These are phyloP conservation scores for Apostichopus californicus DNA, from an alignment of 35 echinoderm and acorn worm genomes.

Conservation along the genomic window DNA sequence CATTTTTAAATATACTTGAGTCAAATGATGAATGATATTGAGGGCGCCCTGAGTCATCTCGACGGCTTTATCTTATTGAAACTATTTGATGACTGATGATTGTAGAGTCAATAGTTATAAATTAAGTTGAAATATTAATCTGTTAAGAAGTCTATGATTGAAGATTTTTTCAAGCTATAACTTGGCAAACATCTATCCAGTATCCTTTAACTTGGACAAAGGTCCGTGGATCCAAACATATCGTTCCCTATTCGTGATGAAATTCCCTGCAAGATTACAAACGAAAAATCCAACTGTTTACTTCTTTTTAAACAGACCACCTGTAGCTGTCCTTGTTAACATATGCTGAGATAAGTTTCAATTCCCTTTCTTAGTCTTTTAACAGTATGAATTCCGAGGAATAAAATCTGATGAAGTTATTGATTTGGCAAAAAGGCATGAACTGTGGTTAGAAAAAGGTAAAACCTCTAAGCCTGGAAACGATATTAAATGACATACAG, in stretches of 20 bases:
- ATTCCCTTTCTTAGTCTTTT: background rate
- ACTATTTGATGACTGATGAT: too few species aligned
- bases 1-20: too few species aligned
- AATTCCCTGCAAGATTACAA: background rate
- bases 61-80: too few species aligned
- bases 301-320: background rate
- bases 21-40: too few species aligned
- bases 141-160: too few species aligned
- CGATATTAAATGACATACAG: background rate
- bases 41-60: too few species aligned
- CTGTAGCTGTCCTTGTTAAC: conserved; percentile 23
- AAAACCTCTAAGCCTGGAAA: background rate
- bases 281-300: background rate
- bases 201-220: background rate
- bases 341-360: conserved; percentile 31
- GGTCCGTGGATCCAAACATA: background rate
- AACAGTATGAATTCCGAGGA: background rate
- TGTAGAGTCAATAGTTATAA: too few species aligned
- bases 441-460: background rate
- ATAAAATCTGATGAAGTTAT: background rate
- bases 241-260: background rate
- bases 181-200: too few species aligned
- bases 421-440: conserved; percentile 6
- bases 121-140: too few species aligned
- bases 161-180: too few species aligned